Conservation (phyloP, 2,113 vertebrate genomes). For the Scatophagus argus region DNA sequence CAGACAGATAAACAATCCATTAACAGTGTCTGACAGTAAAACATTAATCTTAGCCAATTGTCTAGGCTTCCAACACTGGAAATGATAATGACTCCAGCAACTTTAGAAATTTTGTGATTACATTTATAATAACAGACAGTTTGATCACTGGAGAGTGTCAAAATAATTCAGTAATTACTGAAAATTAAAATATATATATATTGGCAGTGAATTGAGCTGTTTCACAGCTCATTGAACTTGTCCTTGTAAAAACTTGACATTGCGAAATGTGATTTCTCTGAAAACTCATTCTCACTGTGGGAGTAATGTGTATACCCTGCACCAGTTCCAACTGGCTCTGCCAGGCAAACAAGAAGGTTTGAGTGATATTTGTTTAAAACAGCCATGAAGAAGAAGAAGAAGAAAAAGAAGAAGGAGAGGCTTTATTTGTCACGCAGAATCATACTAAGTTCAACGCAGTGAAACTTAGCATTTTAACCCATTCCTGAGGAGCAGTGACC, state of each 20-base stretch:
- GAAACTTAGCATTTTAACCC: too few species aligned
- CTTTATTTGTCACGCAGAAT: too few species aligned
- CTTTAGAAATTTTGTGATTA: constrained; percentile 23
- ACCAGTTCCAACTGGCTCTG: constrained; percentile 28
- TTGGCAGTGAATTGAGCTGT: constrained; percentile 11
- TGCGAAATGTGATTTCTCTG: constrained; percentile 47
- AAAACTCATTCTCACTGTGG: constrained; percentile 42
- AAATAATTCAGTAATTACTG: constrained; percentile 18
- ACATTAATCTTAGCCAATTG: not conserved
- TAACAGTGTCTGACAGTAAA: constrained; percentile 1
- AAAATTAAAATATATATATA: constrained; percentile 14
- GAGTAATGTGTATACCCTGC: constrained; percentile 41
- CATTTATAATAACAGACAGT: not conserved
- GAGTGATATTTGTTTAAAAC: constrained; percentile 23
- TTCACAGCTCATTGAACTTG: constrained; percentile 23
- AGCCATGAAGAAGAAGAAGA: constrained; percentile 13
- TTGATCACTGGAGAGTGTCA: constrained; percentile 21
- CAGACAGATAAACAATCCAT: constrained; percentile 13
- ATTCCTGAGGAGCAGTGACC: too few species aligned
- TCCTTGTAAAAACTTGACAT: constrained; percentile 42
- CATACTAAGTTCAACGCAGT: too few species aligned
- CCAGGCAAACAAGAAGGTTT: constrained; percentile 30
- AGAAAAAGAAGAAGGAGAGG: too few species aligned
- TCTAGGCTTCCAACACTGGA: not conserved
- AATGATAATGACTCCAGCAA: constrained; percentile 6